Conservation (phyloP, 2,113 vertebrate species). For the Jaculus jaculus region DNA sequence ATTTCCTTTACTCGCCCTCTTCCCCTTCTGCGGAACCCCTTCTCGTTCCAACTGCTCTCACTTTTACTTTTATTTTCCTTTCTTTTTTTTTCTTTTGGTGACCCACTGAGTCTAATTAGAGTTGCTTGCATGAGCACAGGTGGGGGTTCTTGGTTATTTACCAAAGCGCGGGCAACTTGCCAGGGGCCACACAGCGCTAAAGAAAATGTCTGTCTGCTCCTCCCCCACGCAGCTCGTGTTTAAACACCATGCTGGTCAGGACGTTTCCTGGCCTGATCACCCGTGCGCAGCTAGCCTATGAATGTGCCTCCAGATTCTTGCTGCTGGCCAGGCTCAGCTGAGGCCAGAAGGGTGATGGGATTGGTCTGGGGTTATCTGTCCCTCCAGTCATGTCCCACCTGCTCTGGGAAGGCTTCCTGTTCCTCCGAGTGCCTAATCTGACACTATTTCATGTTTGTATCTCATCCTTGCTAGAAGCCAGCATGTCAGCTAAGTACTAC, state of each 20-base stretch:
- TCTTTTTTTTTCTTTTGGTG: no score
- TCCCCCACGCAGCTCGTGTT: background rate
- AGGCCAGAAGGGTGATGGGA: background rate
- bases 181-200: no score
- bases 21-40: no score
- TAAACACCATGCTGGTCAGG: background rate
- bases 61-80: no score
- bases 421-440: background rate
- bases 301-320: conserved; percentile 18
- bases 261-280: conserved; percentile 34
- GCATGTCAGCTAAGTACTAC: background rate
- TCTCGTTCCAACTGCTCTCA: no score
- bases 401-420: background rate
- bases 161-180: no score
- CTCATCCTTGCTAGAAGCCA: background rate
- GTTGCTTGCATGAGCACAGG: no score
- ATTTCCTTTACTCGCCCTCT: no score
- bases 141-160: no score
- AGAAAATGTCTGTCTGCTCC: no score
- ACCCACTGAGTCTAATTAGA: no score
- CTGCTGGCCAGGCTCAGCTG: background rate
- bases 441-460: background rate
- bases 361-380: background rate
- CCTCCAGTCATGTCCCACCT: background rate
- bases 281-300: conserved; percentile 35